Evolutionary conservation across 2,797 vertebrate species (phyloP).

Genomic region (Chelmon rostratus): DNA sequence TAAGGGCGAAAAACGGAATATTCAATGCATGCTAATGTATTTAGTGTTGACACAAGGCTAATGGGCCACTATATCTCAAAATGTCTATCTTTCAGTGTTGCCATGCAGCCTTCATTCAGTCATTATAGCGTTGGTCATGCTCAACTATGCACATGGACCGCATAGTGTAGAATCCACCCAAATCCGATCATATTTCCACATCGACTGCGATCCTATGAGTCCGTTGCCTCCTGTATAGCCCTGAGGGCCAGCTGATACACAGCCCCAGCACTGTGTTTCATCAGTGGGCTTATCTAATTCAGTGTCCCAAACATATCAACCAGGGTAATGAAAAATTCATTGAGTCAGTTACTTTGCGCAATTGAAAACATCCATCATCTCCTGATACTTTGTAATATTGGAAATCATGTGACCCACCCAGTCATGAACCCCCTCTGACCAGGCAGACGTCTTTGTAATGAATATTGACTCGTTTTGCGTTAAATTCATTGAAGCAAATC

Average conservation of each 20-base stretch:
- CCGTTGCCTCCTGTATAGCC: neutral
- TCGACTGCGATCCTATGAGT: neutral
- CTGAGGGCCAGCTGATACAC: conserved; percentile 25
- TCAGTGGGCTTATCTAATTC: conserved; percentile 60
- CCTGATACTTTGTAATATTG: conserved; percentile 55
- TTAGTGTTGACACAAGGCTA: no score
- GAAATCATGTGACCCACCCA: conserved; percentile 47
- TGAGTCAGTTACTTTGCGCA: conserved; percentile 68
- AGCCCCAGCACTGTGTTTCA: conserved; percentile 42
- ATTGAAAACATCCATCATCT: conserved; percentile 75
- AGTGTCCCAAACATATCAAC: conserved; percentile 63
- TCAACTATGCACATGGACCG: neutral
- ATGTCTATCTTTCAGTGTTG: neutral
- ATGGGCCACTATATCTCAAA: no score
- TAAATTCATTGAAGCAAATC: conserved; percentile 64
- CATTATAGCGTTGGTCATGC: neutral
- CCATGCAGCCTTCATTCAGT: neutral
- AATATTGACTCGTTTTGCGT: conserved; percentile 69
- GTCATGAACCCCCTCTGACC: conserved; percentile 38
- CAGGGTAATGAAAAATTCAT: conserved; percentile 74
- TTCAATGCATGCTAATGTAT: no score
- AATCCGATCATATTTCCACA: neutral
- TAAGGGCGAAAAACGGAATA: no score
- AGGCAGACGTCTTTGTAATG: conserved; percentile 58
- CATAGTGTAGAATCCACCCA: neutral